These are phyloP conservation scores for Stichodactyla mertensii DNA, from an alignment of 64 coral and sea anemone genomes.

Conservation along the genomic window DNA sequence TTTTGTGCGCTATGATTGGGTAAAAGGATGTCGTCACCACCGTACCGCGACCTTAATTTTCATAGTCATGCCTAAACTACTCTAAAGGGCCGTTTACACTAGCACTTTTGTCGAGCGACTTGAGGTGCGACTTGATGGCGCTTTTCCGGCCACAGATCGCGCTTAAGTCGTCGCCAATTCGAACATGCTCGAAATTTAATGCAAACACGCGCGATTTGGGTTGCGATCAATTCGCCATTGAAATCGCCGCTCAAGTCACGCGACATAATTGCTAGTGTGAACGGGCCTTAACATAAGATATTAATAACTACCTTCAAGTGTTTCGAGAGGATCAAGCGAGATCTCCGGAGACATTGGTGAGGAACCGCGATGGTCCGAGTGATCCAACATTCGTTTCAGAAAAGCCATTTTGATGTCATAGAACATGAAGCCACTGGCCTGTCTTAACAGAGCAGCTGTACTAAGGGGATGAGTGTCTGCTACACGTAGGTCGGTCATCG, in stretches of 20 bases:
- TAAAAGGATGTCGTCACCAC: too few relatives aligned
- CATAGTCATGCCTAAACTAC: too few relatives aligned
- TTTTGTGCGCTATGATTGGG: too few relatives aligned
- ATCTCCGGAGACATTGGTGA: conserved; percentile 79
- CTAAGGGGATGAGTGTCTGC: conserved; percentile 51
- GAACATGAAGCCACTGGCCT: conserved; percentile 74
- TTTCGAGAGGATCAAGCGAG: conserved; percentile 90
- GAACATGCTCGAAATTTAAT: too few relatives aligned
- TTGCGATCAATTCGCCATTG: too few relatives aligned
- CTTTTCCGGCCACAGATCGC: too few relatives aligned
- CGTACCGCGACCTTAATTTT: too few relatives aligned
- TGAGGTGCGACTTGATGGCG: too few relatives aligned
- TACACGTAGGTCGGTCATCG: conserved; percentile 72
- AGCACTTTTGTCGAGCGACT: too few relatives aligned
- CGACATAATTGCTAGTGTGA: not conserved
- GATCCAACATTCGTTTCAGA: conserved; percentile 81
- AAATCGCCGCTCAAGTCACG: not conserved
- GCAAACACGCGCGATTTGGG: too few relatives aligned
- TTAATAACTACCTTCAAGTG: conserved; percentile 64
- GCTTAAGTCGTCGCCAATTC: too few relatives aligned
- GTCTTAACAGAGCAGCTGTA: conserved; percentile 64
- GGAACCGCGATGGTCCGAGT: conserved; percentile 61
- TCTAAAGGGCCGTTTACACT: too few relatives aligned
- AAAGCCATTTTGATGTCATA: conserved; percentile 87
- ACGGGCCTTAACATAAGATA: not conserved